A percentile compares a stretch with the other conserved stretches of the same genome.
Evolutionary conservation across 1,140 invertebrate species (phyloP).

Genomic region (Sminthurides bifidus): DNA sequence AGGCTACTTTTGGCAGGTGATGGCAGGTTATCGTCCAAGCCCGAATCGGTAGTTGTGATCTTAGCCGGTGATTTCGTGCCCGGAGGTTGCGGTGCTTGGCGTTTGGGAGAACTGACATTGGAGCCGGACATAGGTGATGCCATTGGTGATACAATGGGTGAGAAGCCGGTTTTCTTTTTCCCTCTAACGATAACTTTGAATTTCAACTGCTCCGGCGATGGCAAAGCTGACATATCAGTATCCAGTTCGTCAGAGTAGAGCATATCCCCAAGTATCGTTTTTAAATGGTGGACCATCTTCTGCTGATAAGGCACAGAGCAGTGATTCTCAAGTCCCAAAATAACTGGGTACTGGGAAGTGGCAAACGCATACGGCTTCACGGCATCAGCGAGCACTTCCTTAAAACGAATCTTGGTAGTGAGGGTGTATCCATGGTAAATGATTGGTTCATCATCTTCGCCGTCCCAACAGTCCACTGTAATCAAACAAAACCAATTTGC

Average conservation of each 20-base stretch:
- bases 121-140: neutral
- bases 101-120: neutral
- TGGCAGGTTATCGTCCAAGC: neutral
- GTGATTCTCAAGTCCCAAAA: slow-evolving; percentile 49
- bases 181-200: slow-evolving; percentile 43
- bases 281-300: slow-evolving; percentile 43
- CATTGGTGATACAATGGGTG: slow-evolving; percentile 7
- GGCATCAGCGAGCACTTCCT: slow-evolving; percentile 44
- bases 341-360: slow-evolving; percentile 42
- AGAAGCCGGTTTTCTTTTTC: slow-evolving; percentile 34
- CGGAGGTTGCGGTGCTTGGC: slow-evolving; percentile 10
- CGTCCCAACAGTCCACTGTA: slow-evolving; percentile 50
- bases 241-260: slow-evolving; percentile 35
- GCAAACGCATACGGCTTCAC: slow-evolving; percentile 38
- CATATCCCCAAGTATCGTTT: slow-evolving; percentile 41
- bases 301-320: slow-evolving; percentile 43
- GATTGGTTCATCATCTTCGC: slow-evolving; percentile 44
- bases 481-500: no score
- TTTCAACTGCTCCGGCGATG: slow-evolving; percentile 39
- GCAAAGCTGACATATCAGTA: slow-evolving; percentile 32
- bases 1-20: neutral
- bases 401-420: slow-evolving; percentile 45
- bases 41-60: neutral
- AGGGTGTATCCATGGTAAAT: slow-evolving; percentile 48
- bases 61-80: slow-evolving; percentile 21